Evolutionary conservation across 2,888 invertebrate species (phyloP).

Genomic region (Apodemia hepburni): DNA sequence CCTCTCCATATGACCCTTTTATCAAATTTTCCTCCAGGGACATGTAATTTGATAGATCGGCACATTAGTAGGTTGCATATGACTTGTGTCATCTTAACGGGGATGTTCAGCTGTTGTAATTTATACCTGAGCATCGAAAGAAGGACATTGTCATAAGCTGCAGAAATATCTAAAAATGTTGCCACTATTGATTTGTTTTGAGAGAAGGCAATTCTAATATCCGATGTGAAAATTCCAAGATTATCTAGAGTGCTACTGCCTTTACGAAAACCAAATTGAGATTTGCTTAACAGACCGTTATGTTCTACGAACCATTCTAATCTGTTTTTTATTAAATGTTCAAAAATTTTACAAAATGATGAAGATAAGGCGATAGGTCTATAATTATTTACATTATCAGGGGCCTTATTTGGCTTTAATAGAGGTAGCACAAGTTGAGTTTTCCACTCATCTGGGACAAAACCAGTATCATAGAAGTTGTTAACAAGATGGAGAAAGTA

Average conservation of each 20-base stretch:
- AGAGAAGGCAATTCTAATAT: conserved; percentile 17
- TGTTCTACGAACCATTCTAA: background rate
- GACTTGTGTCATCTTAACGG: background rate
- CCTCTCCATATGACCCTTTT: background rate
- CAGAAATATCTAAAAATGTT: conserved; percentile 8
- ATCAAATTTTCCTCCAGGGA: background rate
- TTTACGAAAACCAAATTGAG: conserved; percentile 7
- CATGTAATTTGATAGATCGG: background rate
- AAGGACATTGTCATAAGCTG: conserved; percentile 15
- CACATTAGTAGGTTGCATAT: background rate
- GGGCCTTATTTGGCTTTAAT: background rate
- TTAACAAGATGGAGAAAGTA: background rate
- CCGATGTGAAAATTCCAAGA: too few species aligned
- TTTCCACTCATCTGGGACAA: background rate
- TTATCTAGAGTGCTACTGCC: background rate
- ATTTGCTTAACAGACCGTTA: background rate
- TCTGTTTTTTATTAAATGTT: background rate
- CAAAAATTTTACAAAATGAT: background rate
- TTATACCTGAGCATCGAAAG: conserved; percentile 14
- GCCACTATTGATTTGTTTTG: conserved; percentile 2
- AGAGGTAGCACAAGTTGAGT: background rate
- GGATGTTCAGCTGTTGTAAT: conserved; percentile 1
- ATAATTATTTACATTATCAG: background rate
- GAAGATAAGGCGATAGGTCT: background rate
- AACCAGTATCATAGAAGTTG: background rate